A percentile compares a stretch with the other conserved stretches of the same genome.
phyloP scores from a whole-genome alignment of 64 coral and sea anemone species.

The Stylophora pistillata region DNA sequence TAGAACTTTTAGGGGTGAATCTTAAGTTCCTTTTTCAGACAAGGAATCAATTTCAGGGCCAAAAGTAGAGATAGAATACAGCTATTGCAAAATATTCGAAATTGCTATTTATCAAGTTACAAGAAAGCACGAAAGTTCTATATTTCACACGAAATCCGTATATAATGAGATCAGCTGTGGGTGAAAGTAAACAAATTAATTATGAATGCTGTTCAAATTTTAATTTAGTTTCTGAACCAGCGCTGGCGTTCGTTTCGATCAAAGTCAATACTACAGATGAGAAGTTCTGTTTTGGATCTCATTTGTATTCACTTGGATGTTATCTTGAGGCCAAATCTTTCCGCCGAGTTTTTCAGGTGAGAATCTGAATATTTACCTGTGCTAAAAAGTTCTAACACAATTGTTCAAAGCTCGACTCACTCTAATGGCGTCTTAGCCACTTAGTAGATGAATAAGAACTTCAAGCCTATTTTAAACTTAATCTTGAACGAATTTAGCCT shows the following conservation, averaged over 20 bases:
- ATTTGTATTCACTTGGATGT: background rate
- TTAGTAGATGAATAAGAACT: too few relatives aligned
- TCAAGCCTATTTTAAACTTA: too few relatives aligned
- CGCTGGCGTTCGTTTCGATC: slow-evolving; percentile 3
- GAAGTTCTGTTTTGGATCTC: background rate
- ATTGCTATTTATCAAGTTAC: background rate
- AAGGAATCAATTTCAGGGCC: background rate
- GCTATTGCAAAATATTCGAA: background rate
- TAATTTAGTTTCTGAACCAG: slow-evolving; percentile 3
- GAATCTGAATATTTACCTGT: background rate
- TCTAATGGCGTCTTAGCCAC: too few relatives aligned
- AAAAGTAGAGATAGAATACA: background rate
- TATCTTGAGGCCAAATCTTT: background rate
- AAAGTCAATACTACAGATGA: background rate
- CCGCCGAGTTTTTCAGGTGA: background rate
- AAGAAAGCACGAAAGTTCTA: background rate
- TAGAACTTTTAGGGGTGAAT: background rate
- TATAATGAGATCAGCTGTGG: slow-evolving; percentile 3
- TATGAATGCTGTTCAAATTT: slow-evolving; percentile 32
- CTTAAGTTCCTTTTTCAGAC: background rate
- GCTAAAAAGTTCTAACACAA: too few relatives aligned
- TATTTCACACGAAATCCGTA: background rate
- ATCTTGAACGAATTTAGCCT: too few relatives aligned
- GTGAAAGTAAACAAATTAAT: slow-evolving; percentile 22
- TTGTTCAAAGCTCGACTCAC: too few relatives aligned